Evolutionary conservation across 2,888 invertebrate species (phyloP), one percentile per base, ranked within the genome.

Genomic region (Thecocarcelia acutangulata): DNA sequence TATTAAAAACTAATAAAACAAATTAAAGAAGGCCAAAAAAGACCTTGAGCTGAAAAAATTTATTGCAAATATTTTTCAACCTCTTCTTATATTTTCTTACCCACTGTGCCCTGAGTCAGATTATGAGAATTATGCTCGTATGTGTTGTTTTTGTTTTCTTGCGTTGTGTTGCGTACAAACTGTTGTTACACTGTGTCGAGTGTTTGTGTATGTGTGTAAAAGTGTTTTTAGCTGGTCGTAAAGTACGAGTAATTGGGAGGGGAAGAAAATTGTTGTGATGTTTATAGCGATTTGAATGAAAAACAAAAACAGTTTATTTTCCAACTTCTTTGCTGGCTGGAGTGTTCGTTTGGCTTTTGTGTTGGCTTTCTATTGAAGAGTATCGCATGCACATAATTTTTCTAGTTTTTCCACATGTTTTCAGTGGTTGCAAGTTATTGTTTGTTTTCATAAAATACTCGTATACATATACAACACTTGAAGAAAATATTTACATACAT

Each of bases 351-450:
- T 33, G 66, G n/a, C 11, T 69, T n/a, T 48, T 12, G 58, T 54
- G 58, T 59, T 76, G 68, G 69, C 80, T 80, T 76, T 76, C 72
- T 54, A 66, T 54, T 66, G n/a, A 72, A 54, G 59, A 68, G 72
- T 46, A 72, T 8, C 44, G 15, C 40, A n/a, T 19, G 40, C 17
- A 54, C 11, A 52, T 58, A 52, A 17, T 40, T 59, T 78, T 70
- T 64, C 70, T 59, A 64, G 50, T 64, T 69, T 69, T 68, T 68
- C 42, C 54, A 46, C 48, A 52, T 66, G 66, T 46, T 80, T 64
- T 44, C 8, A 15, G 33, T 63, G 9, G 33, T 8, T 33, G 33
- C 54, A 24, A 59, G 50, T 59, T 73, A 40, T 44, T 72, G 28
- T 50, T 70, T 68, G 33, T 66, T 59, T 56, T 61, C 46, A 37